Evolutionary conservation across 2,888 invertebrate species (phyloP).

Genomic region (Agriopis aurantiaria): DNA sequence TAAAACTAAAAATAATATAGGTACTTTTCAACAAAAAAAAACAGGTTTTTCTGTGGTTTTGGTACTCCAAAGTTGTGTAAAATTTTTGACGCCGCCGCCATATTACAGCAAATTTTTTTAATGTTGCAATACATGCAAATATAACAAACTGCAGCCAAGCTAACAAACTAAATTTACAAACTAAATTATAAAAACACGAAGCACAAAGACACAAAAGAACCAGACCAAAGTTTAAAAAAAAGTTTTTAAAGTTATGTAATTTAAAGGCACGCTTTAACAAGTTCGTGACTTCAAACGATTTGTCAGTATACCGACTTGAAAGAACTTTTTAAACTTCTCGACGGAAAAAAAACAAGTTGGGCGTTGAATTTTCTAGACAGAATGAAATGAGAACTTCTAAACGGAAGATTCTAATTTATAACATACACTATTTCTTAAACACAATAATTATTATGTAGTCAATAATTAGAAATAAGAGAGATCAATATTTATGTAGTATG

Average conservation of each 20-base stretch:
- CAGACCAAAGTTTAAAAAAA: conserved; percentile 4
- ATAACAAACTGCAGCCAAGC: no score
- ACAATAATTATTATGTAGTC: no score
- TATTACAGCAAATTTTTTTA: no score
- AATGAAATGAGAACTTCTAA: neutral
- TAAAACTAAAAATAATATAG: no score
- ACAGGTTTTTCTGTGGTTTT: no score
- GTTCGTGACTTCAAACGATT: conserved; percentile 19
- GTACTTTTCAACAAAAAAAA: no score
- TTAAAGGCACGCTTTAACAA: conserved; percentile 17
- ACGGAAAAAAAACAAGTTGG: neutral
- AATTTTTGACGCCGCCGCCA: no score
- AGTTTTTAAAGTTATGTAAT: neutral
- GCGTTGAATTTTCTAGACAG: neutral
- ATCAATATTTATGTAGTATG: no score
- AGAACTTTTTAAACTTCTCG: neutral
- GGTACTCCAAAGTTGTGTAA: no score
- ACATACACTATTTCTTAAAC: no score
- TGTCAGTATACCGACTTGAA: conserved; percentile 5
- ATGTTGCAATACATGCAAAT: no score
- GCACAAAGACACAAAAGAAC: neutral
- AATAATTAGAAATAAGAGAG: no score
- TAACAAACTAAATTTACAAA: neutral
- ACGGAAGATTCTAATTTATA: neutral
- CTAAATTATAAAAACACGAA: neutral